These are phyloP conservation scores for Drosophila kurseongensis DNA, from an alignment of 1,140 invertebrate species.

Conservation along the genomic window DNA sequence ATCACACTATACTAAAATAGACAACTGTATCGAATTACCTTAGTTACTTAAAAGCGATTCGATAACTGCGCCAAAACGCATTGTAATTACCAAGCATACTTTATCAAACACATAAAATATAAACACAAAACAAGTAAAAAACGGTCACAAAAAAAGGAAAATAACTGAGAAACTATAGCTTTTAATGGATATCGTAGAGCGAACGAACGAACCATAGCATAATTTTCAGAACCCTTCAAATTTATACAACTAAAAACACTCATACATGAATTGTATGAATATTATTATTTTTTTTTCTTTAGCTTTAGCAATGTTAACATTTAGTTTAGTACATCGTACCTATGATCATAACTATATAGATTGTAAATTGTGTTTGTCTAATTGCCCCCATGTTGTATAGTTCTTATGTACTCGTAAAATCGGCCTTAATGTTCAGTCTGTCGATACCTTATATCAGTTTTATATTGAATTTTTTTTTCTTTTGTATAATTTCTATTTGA, in stretches of 20 bases:
- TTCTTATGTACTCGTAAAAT: slow-evolving; percentile 29
- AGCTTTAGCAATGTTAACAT: slow-evolving; percentile 39
- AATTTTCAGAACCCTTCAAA: slow-evolving; percentile 25
- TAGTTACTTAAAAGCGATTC: not conserved
- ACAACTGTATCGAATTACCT: not conserved
- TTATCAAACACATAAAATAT: slow-evolving; percentile 2
- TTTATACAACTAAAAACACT: not conserved
- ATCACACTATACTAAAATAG: not conserved
- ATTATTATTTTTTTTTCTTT: slow-evolving; percentile 17
- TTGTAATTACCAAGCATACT: slow-evolving; percentile 7
- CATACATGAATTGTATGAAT: slow-evolving; percentile 1
- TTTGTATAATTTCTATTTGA: slow-evolving; percentile 13
- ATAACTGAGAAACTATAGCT: slow-evolving; percentile 36
- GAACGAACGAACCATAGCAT: slow-evolving; percentile 18
- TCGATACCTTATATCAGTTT: slow-evolving; percentile 1
- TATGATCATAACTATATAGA: slow-evolving; percentile 41
- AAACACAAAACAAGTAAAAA: slow-evolving; percentile 30
- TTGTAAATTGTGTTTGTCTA: slow-evolving; percentile 43
- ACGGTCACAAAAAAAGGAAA: slow-evolving; percentile 35
- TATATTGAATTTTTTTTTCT: slow-evolving; percentile 4
- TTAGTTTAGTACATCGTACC: slow-evolving; percentile 41
- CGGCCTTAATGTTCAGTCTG: slow-evolving; percentile 30
- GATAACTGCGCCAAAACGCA: slow-evolving; percentile 1
- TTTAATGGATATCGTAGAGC: slow-evolving; percentile 7
- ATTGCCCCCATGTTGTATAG: slow-evolving; percentile 24